Conservation (phyloP, 2,113 vertebrate species). For the Oceanites oceanicus region DNA sequence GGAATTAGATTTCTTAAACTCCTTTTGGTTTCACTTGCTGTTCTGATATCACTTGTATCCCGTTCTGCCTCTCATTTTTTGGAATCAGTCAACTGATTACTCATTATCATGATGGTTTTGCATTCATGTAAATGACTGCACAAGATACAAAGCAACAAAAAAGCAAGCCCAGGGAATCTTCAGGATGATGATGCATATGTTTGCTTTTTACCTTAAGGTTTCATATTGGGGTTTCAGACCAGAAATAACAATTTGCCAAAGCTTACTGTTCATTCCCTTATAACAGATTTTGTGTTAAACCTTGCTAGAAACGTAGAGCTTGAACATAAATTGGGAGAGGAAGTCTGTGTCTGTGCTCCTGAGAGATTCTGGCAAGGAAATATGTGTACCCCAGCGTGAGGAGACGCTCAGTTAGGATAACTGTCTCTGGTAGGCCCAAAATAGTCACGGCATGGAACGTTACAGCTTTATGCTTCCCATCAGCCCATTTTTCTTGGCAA, state of each 20-base stretch:
- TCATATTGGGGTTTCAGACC: not conserved
- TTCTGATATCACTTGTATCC: not conserved
- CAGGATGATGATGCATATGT: not conserved
- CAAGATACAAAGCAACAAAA: not conserved
- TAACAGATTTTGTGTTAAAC: not conserved
- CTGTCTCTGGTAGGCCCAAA: not conserved
- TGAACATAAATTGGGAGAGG: not conserved
- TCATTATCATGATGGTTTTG: not conserved
- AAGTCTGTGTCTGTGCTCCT: not conserved
- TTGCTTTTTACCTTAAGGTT: not conserved
- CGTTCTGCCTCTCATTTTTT: not conserved
- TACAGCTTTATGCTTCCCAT: not conserved
- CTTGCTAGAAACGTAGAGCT: not conserved
- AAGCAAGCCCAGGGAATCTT: not conserved
- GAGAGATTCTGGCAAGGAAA: not conserved
- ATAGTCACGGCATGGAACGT: accelerated
- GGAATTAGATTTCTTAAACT: not conserved
- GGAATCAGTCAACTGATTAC: not conserved
- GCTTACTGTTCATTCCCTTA: not conserved
- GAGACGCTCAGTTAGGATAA: not conserved
- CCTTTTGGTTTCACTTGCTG: not conserved
- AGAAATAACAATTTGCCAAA: not conserved
- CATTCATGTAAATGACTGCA: not conserved
- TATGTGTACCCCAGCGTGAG: not conserved
- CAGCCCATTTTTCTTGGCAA: not conserved